Base-by-base conservation (phyloP, 1,140 invertebrate species). In the Caenorhabditis elegans region DNA sequence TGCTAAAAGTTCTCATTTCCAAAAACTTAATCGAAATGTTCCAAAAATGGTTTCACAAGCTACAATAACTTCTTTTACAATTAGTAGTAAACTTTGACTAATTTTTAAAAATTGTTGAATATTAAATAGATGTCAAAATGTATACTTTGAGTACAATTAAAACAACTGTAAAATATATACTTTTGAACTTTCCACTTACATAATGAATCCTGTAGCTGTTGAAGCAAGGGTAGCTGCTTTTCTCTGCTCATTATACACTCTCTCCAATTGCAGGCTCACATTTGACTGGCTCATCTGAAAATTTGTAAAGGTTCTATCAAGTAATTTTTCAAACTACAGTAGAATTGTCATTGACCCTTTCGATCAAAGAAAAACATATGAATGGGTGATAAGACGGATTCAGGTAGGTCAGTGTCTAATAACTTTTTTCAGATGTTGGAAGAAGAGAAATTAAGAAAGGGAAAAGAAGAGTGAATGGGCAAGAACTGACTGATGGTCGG, bases 171-270 rank as follows among this genome's bases (percentile, higher is more conserved):
- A 11, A 11, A 8, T 2, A 6, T 0, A 55, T 0, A 19, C 36
- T 19, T 15, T 75, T 31, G 8, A 43, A 34, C 19, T 31, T 11
- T 55, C 3, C 10, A 77, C 70, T 81, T 51, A 81, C 80, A 81
- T 77, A 22, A 81, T 81, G 24, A 81, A 76, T 81, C 65, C 75
- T 17, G 80, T 81, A 8, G 80, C 80, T n/a, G 65, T 81, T 1
- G 65, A 77, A 1, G 80, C 80, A 43, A 81, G 34, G n/a, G 65
- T 81, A 5, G 75, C 75, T 6, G 80, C 80, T 36, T 81, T 81
- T 47, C 60, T 31, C 28, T 81, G 80, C 39, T 81, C 65, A 39
- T 81, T 36, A 39, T 70, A 81, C 15, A 77, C 47, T 49, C 31
- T 47, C 28, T 77, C 60, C 60, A 70, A 70, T 70, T 70, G 60